phyloP scores from a whole-genome alignment of 2,797 vertebrate genomes.

The Falco cherrug region DNA sequence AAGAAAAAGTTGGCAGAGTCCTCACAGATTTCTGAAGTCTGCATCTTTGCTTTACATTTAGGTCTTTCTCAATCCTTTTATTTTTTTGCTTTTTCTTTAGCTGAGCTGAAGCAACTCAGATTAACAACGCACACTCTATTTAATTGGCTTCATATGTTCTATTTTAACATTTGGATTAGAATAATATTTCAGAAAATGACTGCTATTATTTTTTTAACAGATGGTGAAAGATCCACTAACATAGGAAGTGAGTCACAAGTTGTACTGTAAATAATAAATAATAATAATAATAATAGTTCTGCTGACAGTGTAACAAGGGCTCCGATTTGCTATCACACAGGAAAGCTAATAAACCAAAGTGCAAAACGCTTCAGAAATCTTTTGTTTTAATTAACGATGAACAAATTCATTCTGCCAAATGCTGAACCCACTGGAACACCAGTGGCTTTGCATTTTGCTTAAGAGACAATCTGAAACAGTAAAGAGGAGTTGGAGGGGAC shows the following conservation, averaged over 20 bases:
- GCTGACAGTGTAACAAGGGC: constrained; percentile 71
- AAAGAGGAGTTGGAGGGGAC: neutral
- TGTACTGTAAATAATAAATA: constrained; percentile 73
- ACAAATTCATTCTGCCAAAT: constrained; percentile 63
- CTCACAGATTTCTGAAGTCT: neutral
- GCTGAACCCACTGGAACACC: constrained; percentile 45
- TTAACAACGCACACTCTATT: constrained; percentile 48
- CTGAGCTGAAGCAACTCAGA: constrained; percentile 53
- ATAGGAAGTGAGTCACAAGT: constrained; percentile 67
- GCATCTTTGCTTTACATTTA: constrained; percentile 30
- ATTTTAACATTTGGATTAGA: constrained; percentile 66
- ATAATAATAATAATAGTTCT: constrained; percentile 66
- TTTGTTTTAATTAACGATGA: constrained; percentile 71
- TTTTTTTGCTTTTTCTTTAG: neutral
- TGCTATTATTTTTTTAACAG: constrained; percentile 70
- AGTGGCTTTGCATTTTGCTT: constrained; percentile 32
- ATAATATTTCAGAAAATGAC: constrained; percentile 67
- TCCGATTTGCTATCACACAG: constrained; percentile 39
- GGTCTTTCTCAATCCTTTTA: neutral
- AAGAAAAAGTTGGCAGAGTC: neutral
- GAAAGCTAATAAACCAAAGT: constrained; percentile 68
- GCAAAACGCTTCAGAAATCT: constrained; percentile 65
- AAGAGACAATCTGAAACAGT: constrained; percentile 26
- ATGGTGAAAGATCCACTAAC: constrained; percentile 60
- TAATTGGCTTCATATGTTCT: constrained; percentile 69